phyloP scores from a whole-genome alignment of 2,888 invertebrate genomes.

The Tryphoninae sp. region DNA sequence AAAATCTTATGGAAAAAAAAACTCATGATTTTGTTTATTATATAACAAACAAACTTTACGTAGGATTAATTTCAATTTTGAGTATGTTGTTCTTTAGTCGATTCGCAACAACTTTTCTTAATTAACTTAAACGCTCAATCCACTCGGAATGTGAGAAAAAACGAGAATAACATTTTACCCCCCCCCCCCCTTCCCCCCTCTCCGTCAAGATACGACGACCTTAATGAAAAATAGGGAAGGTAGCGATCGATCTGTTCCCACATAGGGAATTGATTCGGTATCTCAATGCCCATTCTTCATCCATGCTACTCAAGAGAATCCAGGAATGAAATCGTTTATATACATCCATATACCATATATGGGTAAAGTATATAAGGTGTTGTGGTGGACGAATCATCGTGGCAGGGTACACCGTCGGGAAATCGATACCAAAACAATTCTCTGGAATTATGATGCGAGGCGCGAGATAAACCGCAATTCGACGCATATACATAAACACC shows the following conservation, averaged over 20 bases:
- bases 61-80: too few relatives aligned
- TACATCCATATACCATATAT: too few relatives aligned
- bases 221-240: not conserved
- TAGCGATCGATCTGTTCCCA: not conserved
- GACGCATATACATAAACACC: conserved; percentile 23
- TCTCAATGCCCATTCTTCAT: not conserved
- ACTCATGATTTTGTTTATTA: too few relatives aligned
- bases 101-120: too few relatives aligned
- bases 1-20: too few relatives aligned
- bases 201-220: too few relatives aligned
- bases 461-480: conserved; percentile 57
- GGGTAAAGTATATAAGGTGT: not conserved
- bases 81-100: too few relatives aligned
- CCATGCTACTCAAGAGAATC: not conserved
- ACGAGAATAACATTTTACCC: too few relatives aligned
- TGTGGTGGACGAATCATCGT: conserved; percentile 13
- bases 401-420: conserved; percentile 39
- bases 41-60: too few relatives aligned
- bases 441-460: conserved; percentile 57
- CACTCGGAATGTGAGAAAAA: too few relatives aligned
- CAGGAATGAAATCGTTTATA: not conserved
- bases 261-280: not conserved
- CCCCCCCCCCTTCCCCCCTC: too few relatives aligned
- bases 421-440: conserved; percentile 55
- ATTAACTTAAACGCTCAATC: too few relatives aligned